A percentile compares a stretch with the other conserved stretches of the same genome.
Conservation (phyloP, 2,888 invertebrate species). For the Sinelater perroti region DNA sequence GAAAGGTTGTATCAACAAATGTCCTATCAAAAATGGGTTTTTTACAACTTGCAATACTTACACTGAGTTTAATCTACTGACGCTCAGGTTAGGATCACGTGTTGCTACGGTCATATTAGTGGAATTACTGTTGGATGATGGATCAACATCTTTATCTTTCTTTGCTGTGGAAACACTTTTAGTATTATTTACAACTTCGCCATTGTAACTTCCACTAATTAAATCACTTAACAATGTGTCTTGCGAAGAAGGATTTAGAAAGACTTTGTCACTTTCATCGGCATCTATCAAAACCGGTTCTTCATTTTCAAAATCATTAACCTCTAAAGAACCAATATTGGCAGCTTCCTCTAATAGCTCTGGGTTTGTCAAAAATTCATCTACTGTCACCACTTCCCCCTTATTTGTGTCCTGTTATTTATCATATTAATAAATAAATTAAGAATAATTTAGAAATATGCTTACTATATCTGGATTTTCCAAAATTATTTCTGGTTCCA, state of each 20-base stretch:
- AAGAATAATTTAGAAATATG: too few species aligned
- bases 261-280: constrained; percentile 44
- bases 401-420: constrained; percentile 5
- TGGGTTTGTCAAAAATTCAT: constrained; percentile 17
- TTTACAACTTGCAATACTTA: constrained; percentile 14
- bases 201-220: constrained; percentile 52
- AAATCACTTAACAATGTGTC: constrained; percentile 55
- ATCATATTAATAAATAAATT: not conserved
- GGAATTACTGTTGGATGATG: constrained; percentile 11
- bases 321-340: constrained; percentile 7
- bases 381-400: constrained; percentile 1
- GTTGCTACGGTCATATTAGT: constrained; percentile 39
- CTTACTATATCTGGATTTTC: constrained; percentile 10
- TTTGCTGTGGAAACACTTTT: constrained; percentile 13
- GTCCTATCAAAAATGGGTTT: too few species aligned
- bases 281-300: constrained; percentile 19
- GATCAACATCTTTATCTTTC: not conserved
- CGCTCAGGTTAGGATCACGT: constrained; percentile 26
- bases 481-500: constrained; percentile 23
- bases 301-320: constrained; percentile 11
- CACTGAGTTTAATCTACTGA: constrained; percentile 22
- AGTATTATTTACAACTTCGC: constrained; percentile 43
- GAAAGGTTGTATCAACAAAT: too few species aligned
- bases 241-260: constrained; percentile 53
- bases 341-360: constrained; percentile 11